Percentiles rank a stretch among this genome's conserved stretches.
Evolutionary conservation across 2,888 invertebrate genomes (phyloP).

Genomic region (Drosophila macrospina): DNA sequence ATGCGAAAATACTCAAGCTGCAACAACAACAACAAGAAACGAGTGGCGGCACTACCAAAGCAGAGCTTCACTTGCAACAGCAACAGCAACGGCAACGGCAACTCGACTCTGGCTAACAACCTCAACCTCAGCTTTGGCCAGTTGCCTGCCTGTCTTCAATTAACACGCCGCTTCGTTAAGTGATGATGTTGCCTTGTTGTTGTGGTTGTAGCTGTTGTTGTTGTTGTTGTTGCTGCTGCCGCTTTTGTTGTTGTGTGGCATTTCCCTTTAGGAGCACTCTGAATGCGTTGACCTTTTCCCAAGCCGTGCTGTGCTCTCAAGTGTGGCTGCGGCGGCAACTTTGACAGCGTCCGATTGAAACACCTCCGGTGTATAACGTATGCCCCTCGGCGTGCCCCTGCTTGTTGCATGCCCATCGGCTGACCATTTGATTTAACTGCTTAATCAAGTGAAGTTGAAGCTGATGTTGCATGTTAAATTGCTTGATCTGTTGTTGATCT

Average conservation of each 20-base stretch:
- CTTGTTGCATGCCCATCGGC: slow-evolving; percentile 20
- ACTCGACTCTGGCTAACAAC: slow-evolving; percentile 52
- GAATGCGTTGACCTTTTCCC: slow-evolving; percentile 78
- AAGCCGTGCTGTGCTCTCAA: slow-evolving; percentile 65
- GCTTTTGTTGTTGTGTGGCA: slow-evolving; percentile 71
- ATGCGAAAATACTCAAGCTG: slow-evolving; percentile 49
- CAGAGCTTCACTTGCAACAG: slow-evolving; percentile 38
- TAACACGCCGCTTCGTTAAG: slow-evolving; percentile 79
- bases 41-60: slow-evolving; percentile 46
- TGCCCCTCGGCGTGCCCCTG: neutral
- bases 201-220: slow-evolving; percentile 39
- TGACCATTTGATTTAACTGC: slow-evolving; percentile 76
- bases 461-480: slow-evolving; percentile 70
- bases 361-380: slow-evolving; percentile 53
- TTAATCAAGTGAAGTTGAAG: slow-evolving; percentile 73
- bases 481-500: slow-evolving; percentile 65
- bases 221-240: slow-evolving; percentile 34
- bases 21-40: slow-evolving; percentile 17
- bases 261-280: slow-evolving; percentile 66
- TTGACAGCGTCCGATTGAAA: slow-evolving; percentile 68
- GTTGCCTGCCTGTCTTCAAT: slow-evolving; percentile 79
- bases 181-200: slow-evolving; percentile 52
- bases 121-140: slow-evolving; percentile 65
- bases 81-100: slow-evolving; percentile 25
- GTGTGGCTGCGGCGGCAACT: slow-evolving; percentile 74